phyloP scores from a whole-genome alignment of 2,888 invertebrate species.

The Leptopterna dolabrata region DNA sequence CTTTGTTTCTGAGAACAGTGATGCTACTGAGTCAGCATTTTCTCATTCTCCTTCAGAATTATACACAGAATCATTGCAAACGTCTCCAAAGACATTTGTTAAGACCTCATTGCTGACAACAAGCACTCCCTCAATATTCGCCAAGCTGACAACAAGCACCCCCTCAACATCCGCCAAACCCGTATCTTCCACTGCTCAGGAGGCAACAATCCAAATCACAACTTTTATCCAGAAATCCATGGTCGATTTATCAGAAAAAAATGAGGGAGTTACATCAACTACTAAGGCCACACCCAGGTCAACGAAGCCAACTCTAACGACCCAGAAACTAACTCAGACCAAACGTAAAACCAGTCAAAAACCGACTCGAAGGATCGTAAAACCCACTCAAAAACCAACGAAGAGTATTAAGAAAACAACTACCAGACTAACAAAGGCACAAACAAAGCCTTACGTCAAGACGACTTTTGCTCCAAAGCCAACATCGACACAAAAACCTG shows the following conservation, averaged over 20 bases:
- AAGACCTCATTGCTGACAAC: not conserved
- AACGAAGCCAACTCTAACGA: not conserved
- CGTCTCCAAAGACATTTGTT: too few relatives aligned
- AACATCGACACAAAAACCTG: not conserved
- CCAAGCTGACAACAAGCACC: not conserved
- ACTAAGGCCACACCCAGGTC: not conserved
- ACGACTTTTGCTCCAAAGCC: not conserved
- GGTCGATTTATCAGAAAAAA: not conserved
- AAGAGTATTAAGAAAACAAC: not conserved
- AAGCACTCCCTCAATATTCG: not conserved
- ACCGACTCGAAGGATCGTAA: not conserved
- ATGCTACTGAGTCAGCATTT: not conserved
- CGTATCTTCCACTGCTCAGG: too few relatives aligned
- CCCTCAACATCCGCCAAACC: not conserved
- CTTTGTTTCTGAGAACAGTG: not conserved
- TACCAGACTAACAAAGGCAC: not conserved
- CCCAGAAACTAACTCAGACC: not conserved
- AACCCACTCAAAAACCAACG: not conserved
- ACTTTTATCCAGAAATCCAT: not conserved
- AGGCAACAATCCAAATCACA: not conserved
- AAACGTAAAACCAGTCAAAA: not conserved
- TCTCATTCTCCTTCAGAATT: too few relatives aligned
- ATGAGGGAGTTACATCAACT: not conserved
- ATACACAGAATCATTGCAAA: too few relatives aligned
- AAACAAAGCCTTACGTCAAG: not conserved